A percentile compares a stretch with the other conserved stretches of the same genome.
Evolutionary conservation across 2,797 vertebrate species (phyloP).

Genomic region (Centroberyx gerrardi): DNA sequence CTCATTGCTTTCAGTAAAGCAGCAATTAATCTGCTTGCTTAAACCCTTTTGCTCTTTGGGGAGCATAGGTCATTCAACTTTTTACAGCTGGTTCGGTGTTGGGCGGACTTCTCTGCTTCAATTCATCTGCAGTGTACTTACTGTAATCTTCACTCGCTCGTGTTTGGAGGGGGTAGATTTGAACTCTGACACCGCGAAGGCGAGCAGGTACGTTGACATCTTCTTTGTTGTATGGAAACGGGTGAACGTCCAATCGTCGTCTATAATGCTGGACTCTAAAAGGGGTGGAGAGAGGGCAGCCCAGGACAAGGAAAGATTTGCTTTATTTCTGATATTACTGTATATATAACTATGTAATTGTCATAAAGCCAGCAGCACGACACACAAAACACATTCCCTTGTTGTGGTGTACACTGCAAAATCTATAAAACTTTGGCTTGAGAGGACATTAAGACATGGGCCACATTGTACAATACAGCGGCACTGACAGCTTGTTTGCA

Average conservation of each 20-base stretch:
- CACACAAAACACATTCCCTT: neutral
- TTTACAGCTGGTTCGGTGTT: too few species aligned
- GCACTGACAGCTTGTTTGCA: neutral
- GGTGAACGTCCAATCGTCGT: constrained; percentile 69
- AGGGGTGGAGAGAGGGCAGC: constrained; percentile 10
- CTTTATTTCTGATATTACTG: neutral
- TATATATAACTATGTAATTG: neutral
- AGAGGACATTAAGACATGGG: too few species aligned
- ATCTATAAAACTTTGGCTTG: too few species aligned
- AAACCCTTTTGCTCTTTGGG: too few species aligned
- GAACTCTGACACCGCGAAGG: constrained; percentile 81
- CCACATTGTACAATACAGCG: too few species aligned
- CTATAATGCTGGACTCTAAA: accelerated
- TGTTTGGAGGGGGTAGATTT: accelerated
- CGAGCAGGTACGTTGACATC: constrained; percentile 87
- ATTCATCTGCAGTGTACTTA: constrained; percentile 48
- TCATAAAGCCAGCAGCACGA: neutral
- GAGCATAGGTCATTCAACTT: too few species aligned
- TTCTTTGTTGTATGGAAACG: constrained; percentile 57
- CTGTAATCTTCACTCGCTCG: constrained; percentile 29
- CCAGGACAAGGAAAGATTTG: neutral
- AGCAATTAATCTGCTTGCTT: neutral
- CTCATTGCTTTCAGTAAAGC: neutral
- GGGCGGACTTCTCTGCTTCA: too few species aligned
- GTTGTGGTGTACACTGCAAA: too few species aligned